phyloP scores from a whole-genome alignment of 2,113 vertebrate species.

The Cynocephalus volans region DNA sequence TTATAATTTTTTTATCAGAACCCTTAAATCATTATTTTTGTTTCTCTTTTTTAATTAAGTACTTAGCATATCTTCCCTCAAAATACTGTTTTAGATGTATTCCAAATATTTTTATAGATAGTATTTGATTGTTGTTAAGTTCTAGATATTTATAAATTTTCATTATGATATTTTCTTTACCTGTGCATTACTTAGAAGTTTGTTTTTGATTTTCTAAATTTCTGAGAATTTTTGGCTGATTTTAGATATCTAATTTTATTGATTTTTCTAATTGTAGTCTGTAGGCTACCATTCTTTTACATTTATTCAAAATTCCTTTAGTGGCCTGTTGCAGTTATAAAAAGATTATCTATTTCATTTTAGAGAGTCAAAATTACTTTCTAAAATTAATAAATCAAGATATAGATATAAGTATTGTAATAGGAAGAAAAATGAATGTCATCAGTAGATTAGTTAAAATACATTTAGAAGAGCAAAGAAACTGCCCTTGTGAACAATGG shows the following conservation, averaged over 20 bases:
- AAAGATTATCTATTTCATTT: background rate
- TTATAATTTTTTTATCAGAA: background rate
- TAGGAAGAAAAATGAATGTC: background rate
- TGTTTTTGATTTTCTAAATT: conserved; percentile 1
- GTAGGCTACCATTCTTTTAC: background rate
- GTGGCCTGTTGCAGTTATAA: background rate
- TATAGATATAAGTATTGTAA: background rate
- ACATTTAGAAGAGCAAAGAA: background rate
- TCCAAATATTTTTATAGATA: background rate
- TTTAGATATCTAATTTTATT: conserved; percentile 47
- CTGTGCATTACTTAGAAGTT: background rate
- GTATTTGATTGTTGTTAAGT: background rate
- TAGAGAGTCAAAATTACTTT: background rate
- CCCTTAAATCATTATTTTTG: background rate
- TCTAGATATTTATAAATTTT: background rate
- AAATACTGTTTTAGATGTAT: background rate
- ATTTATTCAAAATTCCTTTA: background rate
- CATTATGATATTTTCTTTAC: background rate
- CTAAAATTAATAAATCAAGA: background rate
- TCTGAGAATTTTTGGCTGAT: background rate
- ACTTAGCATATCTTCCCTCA: background rate
- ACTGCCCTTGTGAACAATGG: background rate
- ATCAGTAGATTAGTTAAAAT: background rate
- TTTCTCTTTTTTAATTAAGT: background rate
- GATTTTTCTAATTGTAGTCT: background rate